phyloP scores from a whole-genome alignment of 2,888 invertebrate genomes.

The Ptychoptera contaminata region DNA sequence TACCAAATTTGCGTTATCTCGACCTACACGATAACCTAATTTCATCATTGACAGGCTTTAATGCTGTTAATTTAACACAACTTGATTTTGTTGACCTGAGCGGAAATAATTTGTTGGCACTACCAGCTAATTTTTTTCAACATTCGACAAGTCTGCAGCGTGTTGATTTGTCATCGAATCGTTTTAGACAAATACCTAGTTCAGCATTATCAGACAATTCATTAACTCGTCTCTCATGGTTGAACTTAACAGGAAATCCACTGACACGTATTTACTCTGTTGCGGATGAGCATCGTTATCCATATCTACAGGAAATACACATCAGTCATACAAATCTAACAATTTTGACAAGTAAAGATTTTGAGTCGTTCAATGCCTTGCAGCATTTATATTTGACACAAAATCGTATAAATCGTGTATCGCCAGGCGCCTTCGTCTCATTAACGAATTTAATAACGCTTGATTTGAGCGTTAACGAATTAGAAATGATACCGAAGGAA shows the following conservation, averaged over 20 bases:
- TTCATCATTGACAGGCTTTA: conserved; percentile 58
- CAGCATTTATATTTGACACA: conserved; percentile 56
- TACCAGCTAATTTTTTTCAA: conserved; percentile 69
- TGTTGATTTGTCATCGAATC: conserved; percentile 63
- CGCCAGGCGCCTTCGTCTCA: conserved; percentile 70
- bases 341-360: conserved; percentile 70
- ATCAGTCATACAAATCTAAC: conserved; percentile 65
- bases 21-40: conserved; percentile 61
- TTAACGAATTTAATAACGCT: conserved; percentile 59
- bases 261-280: conserved; percentile 55
- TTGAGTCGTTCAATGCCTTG: conserved; percentile 65
- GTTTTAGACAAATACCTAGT: conserved; percentile 60
- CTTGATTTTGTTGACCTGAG: conserved; percentile 59
- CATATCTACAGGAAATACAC: conserved; percentile 66
- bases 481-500: conserved; percentile 71
- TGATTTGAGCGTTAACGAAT: conserved; percentile 67
- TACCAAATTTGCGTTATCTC: conserved; percentile 56
- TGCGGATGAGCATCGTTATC: conserved; percentile 52
- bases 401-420: conserved; percentile 62
- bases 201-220: conserved; percentile 59
- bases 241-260: conserved; percentile 74
- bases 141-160: conserved; percentile 53
- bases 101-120: conserved; percentile 53
- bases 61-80: conserved; percentile 56
- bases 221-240: conserved; percentile 51